Evolutionary conservation across 2,888 invertebrate species (phyloP), one percentile per base, ranked within the genome.

Genomic region (Myathropa florea): DNA sequence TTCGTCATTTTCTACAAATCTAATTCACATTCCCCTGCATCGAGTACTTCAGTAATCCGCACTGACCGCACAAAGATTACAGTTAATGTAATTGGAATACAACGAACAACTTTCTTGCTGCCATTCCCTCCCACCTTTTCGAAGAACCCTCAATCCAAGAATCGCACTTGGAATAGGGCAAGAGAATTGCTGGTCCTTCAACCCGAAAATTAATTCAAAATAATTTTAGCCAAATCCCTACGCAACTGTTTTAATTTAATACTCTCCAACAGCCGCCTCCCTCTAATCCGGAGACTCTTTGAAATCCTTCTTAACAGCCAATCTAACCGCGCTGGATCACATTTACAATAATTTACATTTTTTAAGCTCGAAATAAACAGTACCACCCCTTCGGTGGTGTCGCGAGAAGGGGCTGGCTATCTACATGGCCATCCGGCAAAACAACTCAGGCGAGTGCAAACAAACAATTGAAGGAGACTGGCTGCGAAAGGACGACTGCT

Each of bases 301-400:
- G 57, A 89, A 89, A 90, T 89, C 89, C 88, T 81, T 88, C 88
- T 89, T 88, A 88, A 88, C 88, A 83, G 89, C 89, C 89, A 88
- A 89, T 88, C 89, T 89, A 89, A 89, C 88, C 89, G 89, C 89
- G 88, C 90, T 90, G 88, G 82, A 88, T 88, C 89, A 88, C 89
- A 90, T 88, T 89, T 89, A 89, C 90, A 90, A 90, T 90, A 90
- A 91, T 91, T 91, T 91, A 90, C 91, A 91, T 90, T 90, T 86
- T 91, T 90, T 90, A 87, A 80, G 83, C 80, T 80, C 70, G 65
- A 88, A 77, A 82, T 83, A 83, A 87, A 83, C 83, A 75, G 83
- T 67, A 84, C 84, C 88, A 89, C 83, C 82, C 88, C 78, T 82
- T 88, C 82, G 68, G 64, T 63, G 30, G 14, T 63, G 14, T 10